A percentile compares a stretch with the other conserved stretches of the same genome.
phyloP scores from a whole-genome alignment of 1,140 invertebrate genomes.

The Eufriesea mexicana region DNA sequence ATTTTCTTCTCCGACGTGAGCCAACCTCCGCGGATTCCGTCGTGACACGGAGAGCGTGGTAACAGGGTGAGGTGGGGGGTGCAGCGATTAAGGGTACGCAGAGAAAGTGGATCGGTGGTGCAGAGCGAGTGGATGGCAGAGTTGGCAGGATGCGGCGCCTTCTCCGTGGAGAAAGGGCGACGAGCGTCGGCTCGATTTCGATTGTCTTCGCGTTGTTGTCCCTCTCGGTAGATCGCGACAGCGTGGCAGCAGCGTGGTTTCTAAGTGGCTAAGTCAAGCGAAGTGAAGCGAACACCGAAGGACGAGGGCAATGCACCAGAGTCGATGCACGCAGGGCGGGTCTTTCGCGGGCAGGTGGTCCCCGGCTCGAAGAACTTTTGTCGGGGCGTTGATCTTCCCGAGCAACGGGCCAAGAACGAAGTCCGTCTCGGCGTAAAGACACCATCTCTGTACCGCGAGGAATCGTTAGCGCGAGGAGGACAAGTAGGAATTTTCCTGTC shows the following conservation, averaged over 20 bases:
- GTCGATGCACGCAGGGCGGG: slow-evolving; percentile 64
- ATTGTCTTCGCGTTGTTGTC: neutral
- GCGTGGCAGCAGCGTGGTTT: neutral
- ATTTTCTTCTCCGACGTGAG: neutral
- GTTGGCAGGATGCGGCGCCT: neutral
- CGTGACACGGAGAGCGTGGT: no score
- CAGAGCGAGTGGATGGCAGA: no score
- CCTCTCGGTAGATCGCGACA: neutral
- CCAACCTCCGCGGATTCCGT: no score
- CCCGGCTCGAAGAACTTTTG: slow-evolving; percentile 81
- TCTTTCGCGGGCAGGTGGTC: slow-evolving; percentile 81
- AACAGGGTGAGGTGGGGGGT: no score
- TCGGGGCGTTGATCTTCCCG: slow-evolving; percentile 81
- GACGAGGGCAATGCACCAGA: slow-evolving; percentile 81
- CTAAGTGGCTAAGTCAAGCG: slow-evolving; percentile 75
- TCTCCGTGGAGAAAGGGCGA: neutral
- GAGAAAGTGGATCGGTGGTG: neutral
- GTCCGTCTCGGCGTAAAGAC: slow-evolving; percentile 25
- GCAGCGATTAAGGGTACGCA: neutral
- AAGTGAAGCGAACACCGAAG: slow-evolving; percentile 70
- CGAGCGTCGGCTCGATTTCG: neutral
- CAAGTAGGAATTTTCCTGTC: no score
- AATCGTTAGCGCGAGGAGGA: no score
- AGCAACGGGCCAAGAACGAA: slow-evolving; percentile 65
- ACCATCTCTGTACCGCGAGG: no score